Base-by-base conservation (phyloP, 23 tunicate species). In the Trididemnum miniatum region DNA sequence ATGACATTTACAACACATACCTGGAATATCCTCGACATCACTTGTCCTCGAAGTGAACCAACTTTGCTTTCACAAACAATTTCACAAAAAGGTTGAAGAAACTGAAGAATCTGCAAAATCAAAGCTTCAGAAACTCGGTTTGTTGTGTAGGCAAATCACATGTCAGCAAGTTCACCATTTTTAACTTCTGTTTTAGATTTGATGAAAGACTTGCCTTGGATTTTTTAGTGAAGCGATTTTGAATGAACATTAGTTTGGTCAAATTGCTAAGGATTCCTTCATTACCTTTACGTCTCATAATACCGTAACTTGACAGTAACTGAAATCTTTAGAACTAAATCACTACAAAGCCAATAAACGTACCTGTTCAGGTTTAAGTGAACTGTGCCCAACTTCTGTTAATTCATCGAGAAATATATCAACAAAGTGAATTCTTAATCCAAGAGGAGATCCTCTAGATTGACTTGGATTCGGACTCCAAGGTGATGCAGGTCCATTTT, bases 341-440 rank as follows among this genome's bases (percentile, higher is more conserved):
- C n/a, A n/a, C n/a, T n/a, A n/a, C n/a, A n/a, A n/a, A n/a, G n/a
- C n/a, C n/a, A n/a, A n/a, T n/a, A n/a, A 7, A 44, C 54, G 15
- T 15, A 44, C 54, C 77, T 84, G 71, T 34, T 83, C 78, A 71
- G 88, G 27, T 1, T 82, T 71, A 0, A 93, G 35, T 30, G 51
- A 33, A n/a, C 81, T 86, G 25, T 72, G 38, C n/a, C 81, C 85
- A 24, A 26, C 26, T 22, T 72, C 40, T 51, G 86, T 63, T 12
- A 95, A 38, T 57, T 95, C 95, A 1, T 86, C 91, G 26, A 89
- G 25, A 82, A 83, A 95, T 36, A 95, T 72, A 78, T 89, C 95
- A 34, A 71, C 29, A 57, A 95, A 76, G 51, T 89, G 95, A 52
- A 79, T 74, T 7, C 90, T 85, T 24, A 95, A 34, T 0, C 99